Evolutionary conservation across 64 coral and sea anemone species (phyloP), one percentile per base, ranked within the genome.

Genomic region (Actinia tenebrosa): DNA sequence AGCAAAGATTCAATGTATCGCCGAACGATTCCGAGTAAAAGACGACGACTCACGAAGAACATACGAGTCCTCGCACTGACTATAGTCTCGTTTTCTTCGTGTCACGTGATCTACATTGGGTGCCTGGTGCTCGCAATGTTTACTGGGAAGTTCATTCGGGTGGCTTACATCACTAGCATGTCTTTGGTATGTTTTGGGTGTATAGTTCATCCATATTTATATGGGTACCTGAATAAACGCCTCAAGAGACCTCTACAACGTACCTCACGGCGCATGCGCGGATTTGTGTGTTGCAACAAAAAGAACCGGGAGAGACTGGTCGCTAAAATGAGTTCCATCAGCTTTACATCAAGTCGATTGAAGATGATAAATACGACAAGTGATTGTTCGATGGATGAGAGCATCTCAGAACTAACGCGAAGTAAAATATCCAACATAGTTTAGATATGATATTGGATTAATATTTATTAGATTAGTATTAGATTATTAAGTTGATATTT

Each of bases 1-100:
- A 92, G 90, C 27, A 27, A 71, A 17, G 89, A 83, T 14, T 92
- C 90, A n/a, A 92, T 79, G 27, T 62, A 80, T 7, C 45, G 90
- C 16, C 85, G 90, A 83, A 87, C 82, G 14, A 85, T 45, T 11
- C 77, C 86, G 53, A 60, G 90, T 16, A 92, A 62, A 50, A 84
- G 66, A 44, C 85, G 85, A 56, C 56, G 79, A 44, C 80, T 86
- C 58, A 47, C 54, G 45, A 92, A 92, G 60, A 92, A 92, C 80
- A 87, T 87, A 61, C 77, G 86, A 83, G 86, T 92, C 75, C 60
- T 87, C n/a, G 63, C 79, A 16, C 43, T 92, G 15, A 71, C 64
- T 9, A 80, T 92, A 4, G 85, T 45, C 0, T 82, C 90, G 3
- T 83, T 83, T 50, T 83, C 78, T 5, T 53, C 84, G 59, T 92